Evolutionary conservation across 2,888 invertebrate species (phyloP), one percentile per base, ranked within the genome.

Genomic region (Alitta virens): DNA sequence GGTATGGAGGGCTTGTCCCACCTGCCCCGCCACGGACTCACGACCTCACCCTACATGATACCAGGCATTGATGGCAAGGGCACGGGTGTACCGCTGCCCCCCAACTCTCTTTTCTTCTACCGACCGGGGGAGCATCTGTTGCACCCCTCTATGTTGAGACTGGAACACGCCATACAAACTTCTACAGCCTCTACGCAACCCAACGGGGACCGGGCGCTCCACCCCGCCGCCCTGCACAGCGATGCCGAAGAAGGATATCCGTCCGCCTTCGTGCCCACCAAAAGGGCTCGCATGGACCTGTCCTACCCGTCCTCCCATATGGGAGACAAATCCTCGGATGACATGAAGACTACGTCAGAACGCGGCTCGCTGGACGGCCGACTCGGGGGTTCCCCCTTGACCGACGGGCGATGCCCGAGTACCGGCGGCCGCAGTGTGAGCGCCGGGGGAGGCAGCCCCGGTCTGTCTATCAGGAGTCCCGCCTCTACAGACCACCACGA

Each of bases 251-350:
- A 59, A 18, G 24, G 38, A 23, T 59, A 59, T 21, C 59, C 59
- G 16, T 59, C 59, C 21, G 59, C 59, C 40, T 59, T 59, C 40
- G 49, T 49, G 12, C 59, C 59, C n/a, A 51, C 59, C 51, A 59
- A 59, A 21, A 46, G 59, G 18, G 38, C 18, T 23, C 33, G 59
- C 21, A 21, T 59, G n/a, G 49, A 49, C 49, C 16, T 18, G 7
- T 24, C 33, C n/a, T 33, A 51, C 59, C 21, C 49, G 14, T 23
- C 49, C 49, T 16, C 50, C 2, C n/a, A n/a, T n/a, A n/a, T n/a
- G n/a, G 27, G 27, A 1, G 33, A 33, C 24, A 46, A 49, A 12
- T 33, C 26, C 38, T 50, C 59, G 7, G 46, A 46, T 18, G 46
- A 46, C 46, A n/a, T 46, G 18, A 46, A 46, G n/a, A 46, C 21